Evolutionary conservation across 2,113 vertebrate genomes (phyloP).

Genomic region (Ophthalmolycus amberensis): DNA sequence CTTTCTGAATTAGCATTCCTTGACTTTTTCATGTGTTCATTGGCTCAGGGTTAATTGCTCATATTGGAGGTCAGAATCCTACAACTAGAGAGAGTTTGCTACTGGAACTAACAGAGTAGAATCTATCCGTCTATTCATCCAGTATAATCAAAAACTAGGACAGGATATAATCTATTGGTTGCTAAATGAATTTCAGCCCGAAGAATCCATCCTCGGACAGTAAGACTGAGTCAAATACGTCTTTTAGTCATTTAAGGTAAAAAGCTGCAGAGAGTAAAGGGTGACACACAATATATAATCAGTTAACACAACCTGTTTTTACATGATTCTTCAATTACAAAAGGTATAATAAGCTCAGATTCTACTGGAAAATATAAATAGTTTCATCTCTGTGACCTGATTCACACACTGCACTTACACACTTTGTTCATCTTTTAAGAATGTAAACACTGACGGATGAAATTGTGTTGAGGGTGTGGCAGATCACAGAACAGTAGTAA

Average conservation of each 20-base stretch:
- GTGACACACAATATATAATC: background rate
- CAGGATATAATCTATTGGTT: background rate
- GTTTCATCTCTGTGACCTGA: background rate
- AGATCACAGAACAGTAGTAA: conserved; percentile 4
- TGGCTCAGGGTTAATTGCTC: background rate
- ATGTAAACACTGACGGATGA: conserved; percentile 7
- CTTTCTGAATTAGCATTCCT: background rate
- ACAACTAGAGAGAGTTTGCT: background rate
- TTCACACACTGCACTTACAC: background rate
- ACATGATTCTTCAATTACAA: background rate
- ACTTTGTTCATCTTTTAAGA: background rate
- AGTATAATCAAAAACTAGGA: background rate
- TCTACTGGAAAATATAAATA: background rate
- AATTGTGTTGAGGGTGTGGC: conserved; percentile 8
- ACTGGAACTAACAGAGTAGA: background rate
- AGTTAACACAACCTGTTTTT: background rate
- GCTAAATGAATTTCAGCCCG: background rate
- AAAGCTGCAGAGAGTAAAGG: background rate
- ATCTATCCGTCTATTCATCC: background rate
- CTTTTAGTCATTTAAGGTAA: background rate
- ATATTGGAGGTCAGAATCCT: background rate
- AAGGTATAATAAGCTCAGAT: background rate
- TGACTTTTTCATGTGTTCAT: background rate
- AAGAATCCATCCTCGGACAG: background rate
- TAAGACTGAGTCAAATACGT: background rate